Conservation (phyloP, 2,113 vertebrate genomes). For the Oreochromis tanganicae region DNA sequence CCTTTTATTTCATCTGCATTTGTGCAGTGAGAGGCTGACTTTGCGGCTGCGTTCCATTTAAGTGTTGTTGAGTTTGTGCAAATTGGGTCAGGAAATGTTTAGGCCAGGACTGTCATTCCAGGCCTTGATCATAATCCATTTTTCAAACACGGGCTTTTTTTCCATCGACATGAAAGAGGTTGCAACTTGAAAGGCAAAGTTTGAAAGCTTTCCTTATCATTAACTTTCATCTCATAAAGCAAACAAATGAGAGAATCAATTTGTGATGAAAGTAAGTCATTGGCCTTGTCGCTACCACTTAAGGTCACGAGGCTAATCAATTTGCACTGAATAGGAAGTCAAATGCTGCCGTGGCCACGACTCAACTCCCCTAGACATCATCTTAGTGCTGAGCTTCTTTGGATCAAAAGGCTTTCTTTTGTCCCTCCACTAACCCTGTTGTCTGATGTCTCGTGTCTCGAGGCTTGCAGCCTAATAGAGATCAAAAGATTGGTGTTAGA, state of each 20-base stretch:
- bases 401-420: slow-evolving; percentile 58
- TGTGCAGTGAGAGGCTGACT: neutral
- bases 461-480: slow-evolving; percentile 44
- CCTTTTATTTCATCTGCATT: neutral
- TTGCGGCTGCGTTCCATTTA: neutral
- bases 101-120: neutral
- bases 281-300: slow-evolving; percentile 41
- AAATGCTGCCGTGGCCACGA: slow-evolving; percentile 10
- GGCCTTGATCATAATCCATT: slow-evolving; percentile 26
- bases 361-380: slow-evolving; percentile 7
- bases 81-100: slow-evolving; percentile 24
- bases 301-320: slow-evolving; percentile 49
- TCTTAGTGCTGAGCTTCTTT: slow-evolving; percentile 8
- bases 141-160: slow-evolving; percentile 13
- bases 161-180: slow-evolving; percentile 38
- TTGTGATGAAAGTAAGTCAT: slow-evolving; percentile 50
- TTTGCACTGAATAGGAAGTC: slow-evolving; percentile 44
- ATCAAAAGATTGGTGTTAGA: slow-evolving; percentile 50
- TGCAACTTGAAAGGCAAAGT: slow-evolving; percentile 41
- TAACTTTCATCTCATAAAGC: slow-evolving; percentile 37
- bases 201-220: slow-evolving; percentile 40
- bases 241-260: slow-evolving; percentile 51
- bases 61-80: neutral
- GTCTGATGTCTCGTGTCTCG: slow-evolving; percentile 48
- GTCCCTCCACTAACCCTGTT: slow-evolving; percentile 1